Evolutionary conservation across 30 jellyfish, hydroid and myxozoan genomes (phyloP), one percentile per base, ranked within the genome.

Genomic region (Cassiopea xamachana): DNA sequence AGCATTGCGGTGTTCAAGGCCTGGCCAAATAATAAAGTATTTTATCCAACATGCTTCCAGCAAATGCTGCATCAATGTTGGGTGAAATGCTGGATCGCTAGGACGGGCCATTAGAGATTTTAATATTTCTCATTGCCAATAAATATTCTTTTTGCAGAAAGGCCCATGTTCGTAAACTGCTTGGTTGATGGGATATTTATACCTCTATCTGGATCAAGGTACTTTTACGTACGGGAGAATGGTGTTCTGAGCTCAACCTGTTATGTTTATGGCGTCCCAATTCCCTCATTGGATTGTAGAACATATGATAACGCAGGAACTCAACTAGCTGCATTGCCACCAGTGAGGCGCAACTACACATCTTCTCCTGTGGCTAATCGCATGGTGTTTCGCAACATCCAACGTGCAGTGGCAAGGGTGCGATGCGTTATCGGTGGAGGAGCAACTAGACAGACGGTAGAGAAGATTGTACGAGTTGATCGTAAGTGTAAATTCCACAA

Each of bases 341-440:
- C 46, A 19, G 39, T 1, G 39, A 80, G 4, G 1, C 9, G 27
- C 58, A 80, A 59, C 75, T 80, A 15, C 19, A 60, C 88, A 47
- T 2, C 48, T 16, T 46, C 27, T 7, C 74, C 87, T 48, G 1
- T 60, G 55, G 7, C 46, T 2, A 27, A 59, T 19, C 88, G 78
- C 1, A 17, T 80, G 77, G 0, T 2, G 17, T 18, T 80, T 18
- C 13, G 1, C 9, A 18, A 5, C 60, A 79, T 80, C 58, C 16
- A 47, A 9, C 68, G 89, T 6, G 1, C 69, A 7, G 89, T 60
- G 1, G 60, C 79, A 0, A 80, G 60, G 60, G 46, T 80, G 7
- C 19, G 59, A 80, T 80, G 89, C 39, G 79, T 60, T 58, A 67
- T 60, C 1, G 89, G 60, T 60, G 89, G 89, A n/a, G 79, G 89